Conservation (phyloP, 2,888 invertebrate genomes). For the Gnatocerus cornutus region DNA sequence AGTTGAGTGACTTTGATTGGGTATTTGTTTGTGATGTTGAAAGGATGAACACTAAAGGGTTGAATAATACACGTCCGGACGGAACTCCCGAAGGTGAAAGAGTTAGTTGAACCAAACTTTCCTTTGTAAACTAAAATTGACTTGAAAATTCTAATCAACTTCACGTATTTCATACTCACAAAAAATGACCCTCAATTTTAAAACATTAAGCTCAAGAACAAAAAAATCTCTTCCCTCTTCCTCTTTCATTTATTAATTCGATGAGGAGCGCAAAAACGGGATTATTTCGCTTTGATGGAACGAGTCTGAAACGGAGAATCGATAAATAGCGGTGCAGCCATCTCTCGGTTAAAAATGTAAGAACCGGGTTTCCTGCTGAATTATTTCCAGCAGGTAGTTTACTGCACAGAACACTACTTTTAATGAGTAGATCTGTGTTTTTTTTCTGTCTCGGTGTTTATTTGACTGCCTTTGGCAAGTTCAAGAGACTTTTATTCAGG, state of each 20-base stretch:
- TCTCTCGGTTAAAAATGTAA: constrained; percentile 44
- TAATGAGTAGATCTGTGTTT: constrained; percentile 40
- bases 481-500: constrained; percentile 3
- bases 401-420: constrained; percentile 43
- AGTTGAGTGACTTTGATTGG: constrained; percentile 37
- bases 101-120: constrained; percentile 22
- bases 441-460: constrained; percentile 2
- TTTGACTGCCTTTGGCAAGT: constrained; percentile 23
- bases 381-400: constrained; percentile 50
- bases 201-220: neutral
- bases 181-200: neutral
- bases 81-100: constrained; percentile 24
- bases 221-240: constrained; percentile 10
- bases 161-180: neutral
- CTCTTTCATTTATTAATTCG: constrained; percentile 34
- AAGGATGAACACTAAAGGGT: constrained; percentile 16
- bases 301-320: constrained; percentile 37
- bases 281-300: constrained; percentile 36
- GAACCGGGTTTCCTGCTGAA: constrained; percentile 45
- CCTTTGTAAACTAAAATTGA: constrained; percentile 27
- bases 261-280: constrained; percentile 30
- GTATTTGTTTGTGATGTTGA: constrained; percentile 39
- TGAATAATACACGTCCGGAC: constrained; percentile 24
- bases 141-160: constrained; percentile 28
- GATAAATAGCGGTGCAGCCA: constrained; percentile 41